Conservation (phyloP, 2,888 invertebrate species). For the Synanthedon formicaeformis region DNA sequence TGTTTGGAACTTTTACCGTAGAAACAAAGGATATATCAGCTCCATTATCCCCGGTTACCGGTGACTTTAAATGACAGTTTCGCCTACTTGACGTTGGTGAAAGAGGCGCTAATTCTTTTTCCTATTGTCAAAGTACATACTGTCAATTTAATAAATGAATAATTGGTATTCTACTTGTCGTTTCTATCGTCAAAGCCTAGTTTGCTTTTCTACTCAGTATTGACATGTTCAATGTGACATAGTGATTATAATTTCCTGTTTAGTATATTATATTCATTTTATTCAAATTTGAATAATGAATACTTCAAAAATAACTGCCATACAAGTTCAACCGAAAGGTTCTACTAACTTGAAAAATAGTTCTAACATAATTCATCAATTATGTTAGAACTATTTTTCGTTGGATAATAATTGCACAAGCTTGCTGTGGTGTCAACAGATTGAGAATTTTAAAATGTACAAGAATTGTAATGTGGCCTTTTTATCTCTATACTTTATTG, state of each 20-base stretch:
- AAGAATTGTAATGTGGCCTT: slow-evolving; percentile 11
- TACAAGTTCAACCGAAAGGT: neutral
- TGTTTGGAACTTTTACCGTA: too few relatives aligned
- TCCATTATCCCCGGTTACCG: too few relatives aligned
- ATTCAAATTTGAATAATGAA: neutral
- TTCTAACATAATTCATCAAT: neutral
- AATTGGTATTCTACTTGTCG: neutral
- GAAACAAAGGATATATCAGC: too few relatives aligned
- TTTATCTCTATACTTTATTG: slow-evolving; percentile 13
- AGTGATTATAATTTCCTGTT: too few relatives aligned
- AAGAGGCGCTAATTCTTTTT: too few relatives aligned
- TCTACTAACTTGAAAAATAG: neutral
- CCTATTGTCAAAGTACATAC: neutral
- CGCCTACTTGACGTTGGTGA: too few relatives aligned
- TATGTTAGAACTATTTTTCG: too few relatives aligned
- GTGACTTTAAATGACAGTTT: too few relatives aligned
- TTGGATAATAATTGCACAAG: slow-evolving; percentile 15
- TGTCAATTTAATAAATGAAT: neutral
- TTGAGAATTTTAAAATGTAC: slow-evolving; percentile 20
- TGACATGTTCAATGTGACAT: neutral
- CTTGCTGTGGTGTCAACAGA: slow-evolving; percentile 27
- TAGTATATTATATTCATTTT: too few relatives aligned
- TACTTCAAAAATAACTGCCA: neutral
- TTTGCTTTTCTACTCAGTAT: neutral
- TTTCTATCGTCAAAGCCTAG: slow-evolving; percentile 6